These are phyloP conservation scores for Indicator indicator DNA, from an alignment of 2,113 vertebrate genomes.

Conservation along the genomic window DNA sequence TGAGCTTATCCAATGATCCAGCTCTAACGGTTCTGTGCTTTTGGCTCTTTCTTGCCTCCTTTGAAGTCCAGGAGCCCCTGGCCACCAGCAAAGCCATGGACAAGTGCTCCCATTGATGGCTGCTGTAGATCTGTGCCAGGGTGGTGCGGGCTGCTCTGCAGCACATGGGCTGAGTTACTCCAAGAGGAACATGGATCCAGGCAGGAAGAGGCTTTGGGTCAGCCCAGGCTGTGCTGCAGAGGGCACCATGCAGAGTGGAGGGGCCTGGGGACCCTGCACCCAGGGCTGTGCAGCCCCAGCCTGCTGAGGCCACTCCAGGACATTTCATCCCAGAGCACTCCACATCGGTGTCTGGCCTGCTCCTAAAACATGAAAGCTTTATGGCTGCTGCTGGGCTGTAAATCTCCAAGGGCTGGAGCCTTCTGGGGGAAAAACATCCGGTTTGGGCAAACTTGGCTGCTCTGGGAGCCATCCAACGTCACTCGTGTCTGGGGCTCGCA, in stretches of 20 bases:
- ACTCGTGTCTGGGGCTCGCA: neutral
- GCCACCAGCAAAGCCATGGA: neutral
- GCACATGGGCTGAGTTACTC: no score
- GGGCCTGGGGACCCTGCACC: neutral
- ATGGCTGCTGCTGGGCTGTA: neutral
- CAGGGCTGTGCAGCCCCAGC: rapidly evolving
- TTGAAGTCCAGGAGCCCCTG: rapidly evolving
- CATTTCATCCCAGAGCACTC: neutral
- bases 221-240: neutral
- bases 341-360: neutral
- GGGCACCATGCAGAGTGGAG: neutral
- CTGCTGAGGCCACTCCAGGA: neutral
- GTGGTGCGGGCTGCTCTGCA: neutral
- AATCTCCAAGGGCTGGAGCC: slow-evolving; percentile 15
- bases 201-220: rapidly evolving
- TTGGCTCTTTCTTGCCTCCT: no score
- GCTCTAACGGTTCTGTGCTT: no score
- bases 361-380: neutral
- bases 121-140: rapidly evolving
- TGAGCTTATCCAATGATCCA: no score
- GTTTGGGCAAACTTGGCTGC: neutral
- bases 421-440: slow-evolving; percentile 21
- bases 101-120: rapidly evolving
- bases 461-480: neutral
- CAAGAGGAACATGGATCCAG: no score